Percentiles rank a stretch among this genome's conserved stretches.
Evolutionary conservation across 2,888 invertebrate genomes (phyloP).

Genomic region (Macaria liturata): DNA sequence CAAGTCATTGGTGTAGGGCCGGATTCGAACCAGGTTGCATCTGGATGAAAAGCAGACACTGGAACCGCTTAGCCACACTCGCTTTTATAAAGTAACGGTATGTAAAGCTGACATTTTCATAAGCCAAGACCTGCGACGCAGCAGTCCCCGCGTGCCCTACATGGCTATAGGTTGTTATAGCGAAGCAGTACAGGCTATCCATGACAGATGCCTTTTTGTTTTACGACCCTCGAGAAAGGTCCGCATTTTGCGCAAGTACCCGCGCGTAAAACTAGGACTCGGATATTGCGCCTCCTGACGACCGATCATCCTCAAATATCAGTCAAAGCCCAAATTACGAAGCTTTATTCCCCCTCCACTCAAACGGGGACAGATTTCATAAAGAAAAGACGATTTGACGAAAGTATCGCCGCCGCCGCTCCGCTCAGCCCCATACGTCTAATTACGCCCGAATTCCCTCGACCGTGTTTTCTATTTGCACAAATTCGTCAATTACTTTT

Average conservation of each 20-base stretch:
- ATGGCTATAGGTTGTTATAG: slow-evolving; percentile 34
- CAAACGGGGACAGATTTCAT: slow-evolving; percentile 63
- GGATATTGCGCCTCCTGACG: slow-evolving; percentile 76
- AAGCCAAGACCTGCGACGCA: too few species aligned
- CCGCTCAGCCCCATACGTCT: slow-evolving; percentile 41
- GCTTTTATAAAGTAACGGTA: too few species aligned
- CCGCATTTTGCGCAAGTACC: slow-evolving; percentile 55
- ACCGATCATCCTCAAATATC: slow-evolving; percentile 68
- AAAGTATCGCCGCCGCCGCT: slow-evolving; percentile 45
- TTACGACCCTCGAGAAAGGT: slow-evolving; percentile 62
- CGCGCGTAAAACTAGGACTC: slow-evolving; percentile 70
- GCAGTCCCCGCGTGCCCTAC: slow-evolving; percentile 7
- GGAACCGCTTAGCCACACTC: too few species aligned
- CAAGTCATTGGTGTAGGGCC: too few species aligned
- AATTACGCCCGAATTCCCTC: slow-evolving; percentile 61
- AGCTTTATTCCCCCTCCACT: slow-evolving; percentile 54
- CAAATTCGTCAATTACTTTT: slow-evolving; percentile 70
- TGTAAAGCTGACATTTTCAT: too few species aligned
- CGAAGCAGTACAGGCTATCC: slow-evolving; percentile 44
- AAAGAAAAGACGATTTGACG: slow-evolving; percentile 61
- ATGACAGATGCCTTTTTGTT: slow-evolving; percentile 64
- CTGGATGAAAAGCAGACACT: too few species aligned
- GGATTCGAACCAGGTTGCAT: too few species aligned
- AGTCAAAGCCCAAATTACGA: slow-evolving; percentile 71
- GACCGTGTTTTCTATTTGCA: slow-evolving; percentile 60